Base-by-base conservation (phyloP, 2,888 invertebrate genomes). In the Stenolophus ochropezus region DNA sequence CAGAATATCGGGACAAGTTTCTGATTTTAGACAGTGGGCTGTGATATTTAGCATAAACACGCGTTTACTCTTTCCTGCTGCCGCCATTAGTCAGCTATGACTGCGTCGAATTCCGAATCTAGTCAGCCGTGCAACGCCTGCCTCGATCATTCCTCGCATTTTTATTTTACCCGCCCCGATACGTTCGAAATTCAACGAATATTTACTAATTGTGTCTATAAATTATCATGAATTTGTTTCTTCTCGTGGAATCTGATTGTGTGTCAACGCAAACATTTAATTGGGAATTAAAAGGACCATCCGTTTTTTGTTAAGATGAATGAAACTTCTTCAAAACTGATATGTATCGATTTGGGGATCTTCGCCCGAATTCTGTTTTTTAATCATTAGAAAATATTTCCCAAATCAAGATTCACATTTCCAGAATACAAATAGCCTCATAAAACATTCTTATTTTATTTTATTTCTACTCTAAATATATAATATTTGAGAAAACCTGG, bases 141-240 rank as follows among this genome's bases (percentile, higher is more conserved):
- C 49, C n/a, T 18, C 61, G 51, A 73, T 53, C 51, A 73, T 80
- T 80, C 80, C 73, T 53, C 11, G 51, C 80, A 73, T 73, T 80
- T 80, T 53, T 71, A 73, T 51, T 79, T 65, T 80, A 69, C 53
- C 42, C 53, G 20, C 56, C 33, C 20, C 58, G 47, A 77, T 77
- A 16, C 42, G 65, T 77, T 77, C 47, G 77, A 73, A 80, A 81
- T 81, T 81, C 81, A 65, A 81, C 81, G 81, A 81, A 81, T 81
- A 74, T 81, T 75, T 81, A 75, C 81, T 81, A 75, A 81, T 75
- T 81, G 75, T 81, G 81, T 81, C 58, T 58, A 81, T 81, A 81
- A 81, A 81, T 81, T 81, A 75, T 74, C 58, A 23, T 53, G 79
- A 79, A 79, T 79, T 79, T 79, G 79, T 79, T 79, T 79, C 79